phyloP scores from a whole-genome alignment of 2,113 vertebrate genomes.

The Bos taurus region ARS-UCD2.0 NC_037336.1:48032501-48033000 shows the following conservation, averaged over 20 bases:
- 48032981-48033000: background rate
- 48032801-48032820: background rate
- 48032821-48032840: background rate
- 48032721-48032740: background rate
- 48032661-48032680: background rate
- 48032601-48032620: background rate
- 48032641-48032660: background rate
- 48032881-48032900: background rate
- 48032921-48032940: background rate
- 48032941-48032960: background rate
- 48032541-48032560: conserved; percentile 32
- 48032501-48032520: background rate
- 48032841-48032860: background rate
- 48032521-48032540: background rate
- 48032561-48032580: background rate
- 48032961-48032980: background rate
- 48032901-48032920: background rate
- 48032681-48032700: background rate
- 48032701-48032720: background rate
- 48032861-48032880: background rate
- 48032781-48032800: background rate
- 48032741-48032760: background rate
- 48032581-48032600: background rate
- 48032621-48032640: background rate
- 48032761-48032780: background rate